Conservation (phyloP, 2,888 invertebrate species). For the Hirtodrosophila confusa region DNA sequence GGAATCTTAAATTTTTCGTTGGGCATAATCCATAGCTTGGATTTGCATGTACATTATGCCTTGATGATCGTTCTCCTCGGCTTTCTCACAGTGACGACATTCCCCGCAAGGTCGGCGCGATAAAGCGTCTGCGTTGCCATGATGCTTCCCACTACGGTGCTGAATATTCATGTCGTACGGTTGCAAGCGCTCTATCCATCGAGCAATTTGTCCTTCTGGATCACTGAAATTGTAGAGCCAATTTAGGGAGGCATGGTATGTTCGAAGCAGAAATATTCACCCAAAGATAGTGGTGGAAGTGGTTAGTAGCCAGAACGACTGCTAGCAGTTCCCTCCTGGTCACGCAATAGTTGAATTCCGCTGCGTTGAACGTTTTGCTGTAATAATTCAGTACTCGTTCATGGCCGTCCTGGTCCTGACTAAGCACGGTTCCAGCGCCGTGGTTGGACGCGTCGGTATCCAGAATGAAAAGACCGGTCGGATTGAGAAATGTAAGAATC, state of each 20-base stretch:
- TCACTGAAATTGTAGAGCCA: constrained; percentile 75
- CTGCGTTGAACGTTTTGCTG: not conserved
- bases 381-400: not conserved
- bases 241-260: constrained; percentile 72
- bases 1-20: no score
- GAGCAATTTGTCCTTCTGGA: constrained; percentile 69
- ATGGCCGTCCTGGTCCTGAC: no score
- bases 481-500: no score
- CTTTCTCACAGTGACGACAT: not conserved
- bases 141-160: constrained; percentile 4
- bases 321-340: constrained; percentile 8
- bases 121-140: not conserved
- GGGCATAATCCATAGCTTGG: no score
- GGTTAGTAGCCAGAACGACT: constrained; percentile 18
- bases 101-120: constrained; percentile 1
- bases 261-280: constrained; percentile 61
- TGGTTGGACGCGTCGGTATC: not conserved
- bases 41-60: not conserved
- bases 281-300: constrained; percentile 72
- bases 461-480: no score
- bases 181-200: constrained; percentile 62
- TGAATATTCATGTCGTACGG: constrained; percentile 10
- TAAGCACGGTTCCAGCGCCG: not conserved
- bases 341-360: not conserved
- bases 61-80: not conserved